Evolutionary conservation across 1,140 invertebrate genomes (phyloP).

Genomic region (Drosophila teissieri): DNA sequence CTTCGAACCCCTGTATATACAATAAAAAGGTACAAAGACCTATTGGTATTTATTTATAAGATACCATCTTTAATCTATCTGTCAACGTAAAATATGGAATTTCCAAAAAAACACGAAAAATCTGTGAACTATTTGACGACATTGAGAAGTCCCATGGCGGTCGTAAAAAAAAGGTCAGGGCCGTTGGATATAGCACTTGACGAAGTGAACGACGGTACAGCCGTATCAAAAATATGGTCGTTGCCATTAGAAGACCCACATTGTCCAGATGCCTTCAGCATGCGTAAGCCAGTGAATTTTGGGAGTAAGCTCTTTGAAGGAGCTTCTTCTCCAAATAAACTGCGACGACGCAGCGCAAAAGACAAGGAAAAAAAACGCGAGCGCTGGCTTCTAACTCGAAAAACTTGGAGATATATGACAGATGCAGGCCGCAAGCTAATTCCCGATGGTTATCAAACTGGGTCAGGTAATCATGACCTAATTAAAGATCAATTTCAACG

Average conservation of each 20-base stretch:
- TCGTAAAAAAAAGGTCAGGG: conserved; percentile 66
- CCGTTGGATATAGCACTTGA: conserved; percentile 57
- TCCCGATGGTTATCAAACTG: conserved; percentile 90
- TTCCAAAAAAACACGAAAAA: background rate
- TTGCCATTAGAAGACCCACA: background rate
- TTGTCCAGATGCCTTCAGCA: background rate
- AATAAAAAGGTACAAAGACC: background rate
- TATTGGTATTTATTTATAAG: background rate
- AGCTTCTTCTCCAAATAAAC: conserved; percentile 12
- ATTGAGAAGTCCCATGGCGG: conserved; percentile 46
- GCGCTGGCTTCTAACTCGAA: conserved; percentile 93
- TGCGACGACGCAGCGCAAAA: conserved; percentile 46
- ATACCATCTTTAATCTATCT: too few relatives aligned
- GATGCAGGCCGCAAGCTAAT: conserved; percentile 93
- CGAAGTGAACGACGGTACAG: conserved; percentile 14
- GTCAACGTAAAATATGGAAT: conserved; percentile 33
- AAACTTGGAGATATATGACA: conserved; percentile 96
- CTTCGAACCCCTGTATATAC: background rate
- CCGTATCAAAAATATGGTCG: background rate
- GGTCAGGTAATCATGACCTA: conserved; percentile 90
- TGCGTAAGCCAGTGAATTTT: background rate
- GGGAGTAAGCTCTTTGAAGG: background rate
- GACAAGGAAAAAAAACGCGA: conserved; percentile 86
- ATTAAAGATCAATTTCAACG: conserved; percentile 94
- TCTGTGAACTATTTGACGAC: conserved; percentile 12